These are phyloP conservation scores for Pollenia labialis DNA, from an alignment of 2,888 invertebrate genomes.

Conservation along the genomic window DNA sequence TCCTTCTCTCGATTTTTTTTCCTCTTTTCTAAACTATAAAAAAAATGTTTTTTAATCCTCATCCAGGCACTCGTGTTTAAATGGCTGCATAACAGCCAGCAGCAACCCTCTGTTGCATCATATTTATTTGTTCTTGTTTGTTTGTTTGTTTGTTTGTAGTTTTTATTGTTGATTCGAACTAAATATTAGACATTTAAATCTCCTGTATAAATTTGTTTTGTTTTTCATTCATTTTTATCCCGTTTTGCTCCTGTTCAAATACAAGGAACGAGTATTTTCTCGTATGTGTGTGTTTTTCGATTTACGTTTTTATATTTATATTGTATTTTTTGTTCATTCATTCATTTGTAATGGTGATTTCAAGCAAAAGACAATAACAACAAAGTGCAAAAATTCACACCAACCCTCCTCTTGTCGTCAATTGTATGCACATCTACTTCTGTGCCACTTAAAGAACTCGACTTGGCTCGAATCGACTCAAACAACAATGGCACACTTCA, in stretches of 20 bases:
- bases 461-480: conserved; percentile 38
- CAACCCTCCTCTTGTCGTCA: conserved; percentile 76
- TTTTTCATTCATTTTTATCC: conserved; percentile 39
- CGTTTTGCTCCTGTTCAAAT: conserved; percentile 54
- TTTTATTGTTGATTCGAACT: conserved; percentile 63
- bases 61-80: conserved; percentile 40
- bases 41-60: conserved; percentile 41
- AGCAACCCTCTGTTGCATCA: conserved; percentile 71
- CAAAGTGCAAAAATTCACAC: conserved; percentile 83
- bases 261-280: background rate
- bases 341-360: conserved; percentile 62
- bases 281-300: conserved; percentile 38
- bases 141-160: conserved; percentile 25
- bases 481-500: conserved; percentile 66
- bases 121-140: conserved; percentile 42
- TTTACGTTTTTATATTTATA: conserved; percentile 55
- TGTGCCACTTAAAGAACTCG: conserved; percentile 73
- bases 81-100: conserved; percentile 29
- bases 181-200: conserved; percentile 61
- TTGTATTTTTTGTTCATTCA: conserved; percentile 27
- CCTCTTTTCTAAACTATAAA: conserved; percentile 15
- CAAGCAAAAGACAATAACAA: conserved; percentile 73
- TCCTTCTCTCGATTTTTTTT: conserved; percentile 1
- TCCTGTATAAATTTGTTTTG: conserved; percentile 61
- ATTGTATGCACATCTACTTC: conserved; percentile 68